Base-by-base conservation (phyloP, 2,797 vertebrate species). In the Megaceryle alcyon region DNA sequence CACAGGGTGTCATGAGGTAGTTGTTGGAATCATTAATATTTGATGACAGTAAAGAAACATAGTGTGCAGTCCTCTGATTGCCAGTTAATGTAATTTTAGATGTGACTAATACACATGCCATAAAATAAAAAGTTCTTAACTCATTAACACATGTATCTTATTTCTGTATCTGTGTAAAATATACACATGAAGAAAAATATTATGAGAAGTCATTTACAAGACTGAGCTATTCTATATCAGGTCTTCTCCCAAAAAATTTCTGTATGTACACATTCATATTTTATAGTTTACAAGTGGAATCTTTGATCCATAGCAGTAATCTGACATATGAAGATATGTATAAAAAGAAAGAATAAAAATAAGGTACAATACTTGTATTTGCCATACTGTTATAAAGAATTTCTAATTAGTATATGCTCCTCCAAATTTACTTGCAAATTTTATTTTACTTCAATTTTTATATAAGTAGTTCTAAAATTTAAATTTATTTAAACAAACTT, bases 1-100 rank as follows among this genome's bases (percentile, higher is more conserved):
- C 98, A 98, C 98, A 98, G 96, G 98, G 98, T 98, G 98, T 98
- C 98, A 96, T 80, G 95, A 96, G 96, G 95, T 83, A 96, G 97
- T 98, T 97, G 96, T 73, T 77, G 60, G 86, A 97, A 90, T 90
- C 81, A 44, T 86, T 88, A 96, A 35, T 91, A 66, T 77, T 95
- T 93, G 88, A 44, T 44, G 73, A 82, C 90, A 71, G 88, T 70
- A 71, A 92, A 91, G 86, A 86, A 94, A 82, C 75, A 19, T 51
- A 48, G 39, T 88, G 70, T 88, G 80, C 92, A 85, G 92, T 95
- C 79, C 77, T 95, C 81, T 93, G 91, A 97, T 88, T 86, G 84
- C 81, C 81, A 82, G 51, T 78, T 94, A 95, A 66, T 92, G 82
- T 87, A 91, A 85, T 88, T 92, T 96, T 97, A 96, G 89, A 96